Evolutionary conservation across 2,113 vertebrate species (phyloP).

Genomic region (Eonycteris spelaea): DNA sequence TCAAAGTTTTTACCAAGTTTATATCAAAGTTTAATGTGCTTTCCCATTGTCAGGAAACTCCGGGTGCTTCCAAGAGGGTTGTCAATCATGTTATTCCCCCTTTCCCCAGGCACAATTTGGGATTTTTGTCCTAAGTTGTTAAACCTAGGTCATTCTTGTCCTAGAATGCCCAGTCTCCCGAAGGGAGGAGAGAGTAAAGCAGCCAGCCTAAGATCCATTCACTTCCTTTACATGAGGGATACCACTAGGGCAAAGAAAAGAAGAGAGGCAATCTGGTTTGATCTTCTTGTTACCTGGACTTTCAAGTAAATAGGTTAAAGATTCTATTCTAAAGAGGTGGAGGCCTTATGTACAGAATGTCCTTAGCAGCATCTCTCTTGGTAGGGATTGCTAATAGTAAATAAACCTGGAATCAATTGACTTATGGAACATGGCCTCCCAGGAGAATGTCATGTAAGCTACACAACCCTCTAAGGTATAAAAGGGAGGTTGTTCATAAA

Average conservation of each 20-base stretch:
- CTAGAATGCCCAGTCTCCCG: not conserved
- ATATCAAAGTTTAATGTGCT: not conserved
- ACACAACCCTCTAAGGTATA: not conserved
- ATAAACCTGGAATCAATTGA: not conserved
- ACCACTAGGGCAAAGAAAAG: not conserved
- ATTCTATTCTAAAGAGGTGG: not conserved
- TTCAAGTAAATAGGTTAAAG: not conserved
- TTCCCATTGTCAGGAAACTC: not conserved
- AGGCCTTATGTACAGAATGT: not conserved
- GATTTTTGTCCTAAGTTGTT: not conserved
- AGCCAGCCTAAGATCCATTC: not conserved
- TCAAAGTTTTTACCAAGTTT: not conserved
- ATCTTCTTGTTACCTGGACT: not conserved
- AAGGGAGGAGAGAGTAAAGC: not conserved
- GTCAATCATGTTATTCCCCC: not conserved
- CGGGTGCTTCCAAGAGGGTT: not conserved
- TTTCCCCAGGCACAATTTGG: not conserved
- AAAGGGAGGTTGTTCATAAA: not conserved
- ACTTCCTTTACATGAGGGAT: not conserved
- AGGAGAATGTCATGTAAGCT: not conserved
- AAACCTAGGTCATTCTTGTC: not conserved
- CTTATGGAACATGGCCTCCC: not conserved
- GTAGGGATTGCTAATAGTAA: not conserved
- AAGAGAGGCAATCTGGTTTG: not conserved
- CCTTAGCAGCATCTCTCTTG: not conserved